Base-by-base conservation (phyloP, 2,797 vertebrate species). In the Sebastes cheni region DNA sequence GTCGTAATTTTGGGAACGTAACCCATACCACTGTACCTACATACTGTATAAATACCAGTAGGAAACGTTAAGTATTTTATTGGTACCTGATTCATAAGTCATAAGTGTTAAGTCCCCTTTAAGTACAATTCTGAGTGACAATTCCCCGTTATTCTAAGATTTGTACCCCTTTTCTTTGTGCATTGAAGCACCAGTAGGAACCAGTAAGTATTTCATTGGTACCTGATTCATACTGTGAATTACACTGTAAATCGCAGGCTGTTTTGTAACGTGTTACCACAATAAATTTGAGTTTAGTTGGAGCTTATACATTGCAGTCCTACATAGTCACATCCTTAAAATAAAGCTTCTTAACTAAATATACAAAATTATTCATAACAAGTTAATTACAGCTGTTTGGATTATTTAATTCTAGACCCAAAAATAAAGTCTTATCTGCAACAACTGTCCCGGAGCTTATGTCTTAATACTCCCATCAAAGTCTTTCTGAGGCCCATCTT, bases 381-480 rank as follows among this genome's bases (percentile, higher is more conserved):
- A 23, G 12, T 68, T 23, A 30, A 69, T 55, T 36, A 22, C 58
- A 56, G n/a, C 12, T 54, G 30, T 77, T 27, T 46, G 22, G 8
- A 46, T 46, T 36, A 34, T 55, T 58, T 8, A 18, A 23, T 36
- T 50, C 10, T 1, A 6, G 13, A 32, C 22, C 32, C 12, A 34
- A 7, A 59, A 34, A 55, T 8, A 46, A 69, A 75, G 50, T 36
- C 29, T n/a, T 16, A 58, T 29, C 30, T 42, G 67, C 42, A 74
- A 10, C 67, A 72, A 60, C 60, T 71, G 8, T 62, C 58, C 34
- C 3, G 36, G 32, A 39, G 50, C 6, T 80, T 52, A 25, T 13
- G 55, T 75, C 71, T 76, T 27, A 36, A 36, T 62, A 25, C 25
- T 30, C 18, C 3, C 67, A 50, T 82, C 42, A 60, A 62, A 79